Percentiles rank a stretch among this genome's conserved stretches.
Conservation (phyloP, 1,140 invertebrate genomes). For the Calephelis nemesis region DNA sequence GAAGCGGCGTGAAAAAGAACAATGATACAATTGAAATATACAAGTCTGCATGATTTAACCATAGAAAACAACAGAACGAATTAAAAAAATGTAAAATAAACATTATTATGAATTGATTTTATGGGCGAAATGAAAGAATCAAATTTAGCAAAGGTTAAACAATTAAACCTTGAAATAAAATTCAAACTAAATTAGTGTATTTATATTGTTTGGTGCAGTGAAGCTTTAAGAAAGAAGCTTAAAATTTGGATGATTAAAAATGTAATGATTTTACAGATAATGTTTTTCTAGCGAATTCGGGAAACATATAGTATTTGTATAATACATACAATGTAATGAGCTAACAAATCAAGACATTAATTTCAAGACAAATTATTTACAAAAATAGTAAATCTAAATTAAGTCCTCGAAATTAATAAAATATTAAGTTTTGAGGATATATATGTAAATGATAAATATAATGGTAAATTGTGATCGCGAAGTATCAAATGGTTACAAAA, state of each 20-base stretch:
- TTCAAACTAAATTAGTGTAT: neutral
- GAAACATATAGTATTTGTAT: constrained; percentile 2
- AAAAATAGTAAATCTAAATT: neutral
- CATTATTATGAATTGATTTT: neutral
- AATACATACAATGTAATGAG: constrained; percentile 6
- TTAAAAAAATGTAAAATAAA: neutral
- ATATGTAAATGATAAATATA: too few relatives aligned
- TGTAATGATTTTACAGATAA: constrained; percentile 14
- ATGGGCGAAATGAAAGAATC: too few relatives aligned
- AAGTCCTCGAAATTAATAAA: neutral
- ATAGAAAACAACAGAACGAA: neutral
- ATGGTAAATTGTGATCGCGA: neutral
- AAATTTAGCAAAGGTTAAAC: neutral
- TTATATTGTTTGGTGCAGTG: constrained; percentile 37
- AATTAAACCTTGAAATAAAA: neutral
- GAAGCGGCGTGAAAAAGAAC: constrained; percentile 77
- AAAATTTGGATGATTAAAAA: constrained; percentile 17
- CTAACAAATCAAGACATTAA: too few relatives aligned
- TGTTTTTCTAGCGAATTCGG: neutral
- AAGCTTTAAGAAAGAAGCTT: constrained; percentile 45
- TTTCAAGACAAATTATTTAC: constrained; percentile 18
- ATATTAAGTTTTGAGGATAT: too few relatives aligned
- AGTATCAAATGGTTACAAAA: neutral
- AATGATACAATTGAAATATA: constrained; percentile 47
- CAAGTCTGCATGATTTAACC: constrained; percentile 36